A percentile compares a stretch with the other conserved stretches of the same genome.
Evolutionary conservation across 2,797 vertebrate genomes (phyloP).

Genomic region (Rhinella marina): DNA sequence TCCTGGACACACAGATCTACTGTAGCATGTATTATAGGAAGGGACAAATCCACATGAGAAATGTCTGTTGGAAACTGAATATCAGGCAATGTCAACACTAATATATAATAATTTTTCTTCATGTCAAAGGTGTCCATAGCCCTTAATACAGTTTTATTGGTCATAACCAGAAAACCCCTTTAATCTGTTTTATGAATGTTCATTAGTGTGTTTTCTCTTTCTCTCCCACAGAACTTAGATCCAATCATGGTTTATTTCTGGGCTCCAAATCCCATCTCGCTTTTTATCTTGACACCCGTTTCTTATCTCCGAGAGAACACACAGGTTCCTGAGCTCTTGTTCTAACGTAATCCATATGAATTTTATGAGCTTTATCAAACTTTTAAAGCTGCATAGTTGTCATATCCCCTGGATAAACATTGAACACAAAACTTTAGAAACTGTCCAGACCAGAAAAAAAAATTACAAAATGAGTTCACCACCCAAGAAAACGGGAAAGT

Average conservation of each 20-base stretch:
- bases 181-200: neutral
- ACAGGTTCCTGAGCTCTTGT: neutral
- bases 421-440: slow-evolving; percentile 38
- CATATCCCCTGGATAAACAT: slow-evolving; percentile 22
- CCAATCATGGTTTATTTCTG: neutral
- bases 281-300: neutral
- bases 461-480: slow-evolving; percentile 17
- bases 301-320: slow-evolving; percentile 3
- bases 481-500: slow-evolving; percentile 41
- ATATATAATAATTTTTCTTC: no score
- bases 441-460: slow-evolving; percentile 2
- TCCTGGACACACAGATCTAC: no score
- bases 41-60: no score
- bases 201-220: neutral
- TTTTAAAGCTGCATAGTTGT: slow-evolving; percentile 22
- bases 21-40: no score
- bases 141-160: no score
- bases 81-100: no score
- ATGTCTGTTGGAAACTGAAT: no score
- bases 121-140: no score
- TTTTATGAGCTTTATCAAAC: slow-evolving; percentile 30
- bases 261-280: neutral
- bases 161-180: neutral
- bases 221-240: neutral
- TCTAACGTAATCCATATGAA: slow-evolving; percentile 25